These are phyloP conservation scores for Lagopus muta DNA, from an alignment of 2,113 vertebrate species.

Conservation along the genomic window DNA sequence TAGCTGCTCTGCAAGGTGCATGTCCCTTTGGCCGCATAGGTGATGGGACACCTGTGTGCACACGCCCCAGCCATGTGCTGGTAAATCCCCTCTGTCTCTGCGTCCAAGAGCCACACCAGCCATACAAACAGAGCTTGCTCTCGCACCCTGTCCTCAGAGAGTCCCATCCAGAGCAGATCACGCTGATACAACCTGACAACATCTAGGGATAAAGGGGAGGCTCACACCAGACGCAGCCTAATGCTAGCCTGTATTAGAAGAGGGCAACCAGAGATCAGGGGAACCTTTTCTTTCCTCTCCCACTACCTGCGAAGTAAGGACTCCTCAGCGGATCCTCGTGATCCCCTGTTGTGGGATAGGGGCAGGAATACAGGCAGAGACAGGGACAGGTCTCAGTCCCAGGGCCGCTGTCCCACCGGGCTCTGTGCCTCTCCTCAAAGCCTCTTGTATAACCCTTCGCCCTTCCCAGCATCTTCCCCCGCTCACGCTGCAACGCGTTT, in stretches of 20 bases:
- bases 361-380: no score
- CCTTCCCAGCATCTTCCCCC: neutral
- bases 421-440: neutral
- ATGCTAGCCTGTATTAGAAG: conserved; percentile 25
- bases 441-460: conserved; percentile 30
- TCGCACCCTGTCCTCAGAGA: conserved; percentile 57
- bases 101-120: conserved; percentile 21
- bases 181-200: conserved; percentile 72
- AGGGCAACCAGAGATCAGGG: conserved; percentile 59
- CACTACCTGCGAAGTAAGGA: neutral
- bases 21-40: neutral
- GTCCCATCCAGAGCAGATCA: conserved; percentile 68
- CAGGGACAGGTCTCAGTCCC: neutral
- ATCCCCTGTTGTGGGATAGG: neutral
- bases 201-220: conserved; percentile 59
- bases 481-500: conserved; percentile 30
- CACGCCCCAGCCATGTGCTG: neutral
- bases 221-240: conserved; percentile 50
- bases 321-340: fast-evolving
- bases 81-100: conserved; percentile 40
- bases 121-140: conserved; percentile 37
- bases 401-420: neutral
- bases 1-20: neutral
- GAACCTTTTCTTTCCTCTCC: neutral
- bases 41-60: neutral